Base-by-base conservation (phyloP, 2,797 vertebrate species). In the Nannoperca obscura region DNA sequence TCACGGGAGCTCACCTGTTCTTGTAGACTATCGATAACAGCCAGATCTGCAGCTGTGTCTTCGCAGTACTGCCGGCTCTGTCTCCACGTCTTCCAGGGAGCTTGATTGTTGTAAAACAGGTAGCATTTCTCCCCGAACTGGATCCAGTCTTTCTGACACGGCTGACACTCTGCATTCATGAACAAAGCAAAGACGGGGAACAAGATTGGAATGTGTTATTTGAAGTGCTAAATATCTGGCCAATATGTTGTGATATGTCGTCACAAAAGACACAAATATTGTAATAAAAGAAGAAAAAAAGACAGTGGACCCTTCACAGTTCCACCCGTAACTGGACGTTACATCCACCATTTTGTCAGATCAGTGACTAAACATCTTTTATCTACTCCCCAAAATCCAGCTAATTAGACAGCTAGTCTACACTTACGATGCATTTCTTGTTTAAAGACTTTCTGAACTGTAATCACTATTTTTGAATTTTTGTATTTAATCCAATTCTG, bases 121-220 rank as follows among this genome's bases (percentile, higher is more conserved):
- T 94, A 94, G 74, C 94, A 94, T 46, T 90, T 91, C 11, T 82
- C 58, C 38, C 90, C 65, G 42, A 92, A 91, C 19, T 0, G 61
- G 50, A 78, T 64, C 93, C 93, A 94, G 3, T 9, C 24, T 0
- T 11, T 4, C 12, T 0, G 47, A 57, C 94, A 95, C 0, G 86
- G 77, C 53, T 66, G 80, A 84, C 92, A 95, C 42, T 62, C 73
- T 78, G 71, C 20, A 15, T 3, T n/a, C 36, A 73, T 15, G 30
- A 40, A 63, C 47, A 44, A 22, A 54, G 24, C 2, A 47, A n/a
- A 83, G 7, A 49, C 27, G 61, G 10, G 1, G 7, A 71, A 61
- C 0, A 10, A 55, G 24, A n/a, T n/a, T 49, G 50, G 15, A 76
- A 15, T 19, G 5, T 49, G 20, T 57, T n/a, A n/a, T 20, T 57